Percentiles rank a stretch among this genome's conserved stretches.
Evolutionary conservation across 2,888 invertebrate genomes (phyloP).

Genomic region (Uloborus plumipes): DNA sequence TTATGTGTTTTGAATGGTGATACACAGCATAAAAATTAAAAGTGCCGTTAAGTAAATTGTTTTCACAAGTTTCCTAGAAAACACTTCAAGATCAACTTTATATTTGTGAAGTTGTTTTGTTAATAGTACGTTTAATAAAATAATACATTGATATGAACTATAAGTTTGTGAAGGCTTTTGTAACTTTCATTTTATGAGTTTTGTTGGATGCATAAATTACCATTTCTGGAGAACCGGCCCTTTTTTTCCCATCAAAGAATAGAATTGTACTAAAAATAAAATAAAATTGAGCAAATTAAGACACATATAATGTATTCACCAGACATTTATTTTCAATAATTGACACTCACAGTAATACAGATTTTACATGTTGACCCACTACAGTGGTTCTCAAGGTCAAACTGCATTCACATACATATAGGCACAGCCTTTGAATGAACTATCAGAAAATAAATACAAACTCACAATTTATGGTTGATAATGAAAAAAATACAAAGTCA

Average conservation of each 20-base stretch:
- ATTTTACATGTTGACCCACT: conserved; percentile 51
- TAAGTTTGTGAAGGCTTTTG: no score
- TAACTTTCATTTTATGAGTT: no score
- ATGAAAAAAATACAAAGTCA: not conserved
- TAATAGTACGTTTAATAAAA: no score
- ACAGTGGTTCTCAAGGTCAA: conserved; percentile 50
- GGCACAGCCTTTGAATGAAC: not conserved
- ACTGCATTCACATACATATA: not conserved
- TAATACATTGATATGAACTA: no score
- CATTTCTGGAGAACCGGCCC: no score
- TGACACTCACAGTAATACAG: conserved; percentile 47
- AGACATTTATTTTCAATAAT: conserved; percentile 58
- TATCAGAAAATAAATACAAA: not conserved
- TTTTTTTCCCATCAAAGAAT: not conserved
- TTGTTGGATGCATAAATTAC: no score
- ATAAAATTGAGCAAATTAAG: not conserved
- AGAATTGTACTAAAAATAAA: not conserved
- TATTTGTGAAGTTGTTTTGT: no score
- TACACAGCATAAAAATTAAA: no score
- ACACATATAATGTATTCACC: conserved; percentile 27
- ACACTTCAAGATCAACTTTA: no score
- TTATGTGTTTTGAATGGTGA: no score
- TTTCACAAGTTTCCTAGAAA: no score
- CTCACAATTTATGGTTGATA: not conserved
- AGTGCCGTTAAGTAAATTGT: no score